phyloP scores from a whole-genome alignment of 2,797 vertebrate species.

The Harpagifer antarcticus region DNA sequence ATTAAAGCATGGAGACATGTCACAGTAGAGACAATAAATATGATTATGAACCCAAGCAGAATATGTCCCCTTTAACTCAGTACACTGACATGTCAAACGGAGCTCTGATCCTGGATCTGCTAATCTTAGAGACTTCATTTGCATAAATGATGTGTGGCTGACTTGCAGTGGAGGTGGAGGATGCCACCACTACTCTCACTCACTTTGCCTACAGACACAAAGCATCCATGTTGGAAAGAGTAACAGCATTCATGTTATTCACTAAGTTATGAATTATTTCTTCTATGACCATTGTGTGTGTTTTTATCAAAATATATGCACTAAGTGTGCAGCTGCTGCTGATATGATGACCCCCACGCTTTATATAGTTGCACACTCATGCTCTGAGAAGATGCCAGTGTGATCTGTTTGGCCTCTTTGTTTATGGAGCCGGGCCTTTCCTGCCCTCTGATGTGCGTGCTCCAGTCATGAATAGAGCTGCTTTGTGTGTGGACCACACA shows the following conservation, averaged over 20 bases:
- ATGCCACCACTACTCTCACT: background rate
- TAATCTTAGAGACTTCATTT: slow-evolving; percentile 22
- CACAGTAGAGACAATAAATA: too few relatives aligned
- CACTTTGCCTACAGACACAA: background rate
- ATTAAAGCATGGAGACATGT: too few relatives aligned
- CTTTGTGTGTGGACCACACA: slow-evolving; percentile 78
- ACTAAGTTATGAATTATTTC: background rate
- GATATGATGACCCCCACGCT: slow-evolving; percentile 19
- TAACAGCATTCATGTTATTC: background rate
- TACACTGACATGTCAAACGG: background rate
- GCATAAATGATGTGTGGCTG: background rate
- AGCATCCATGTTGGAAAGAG: background rate
- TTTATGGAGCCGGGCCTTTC: slow-evolving; percentile 69
- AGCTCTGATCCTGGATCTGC: background rate
- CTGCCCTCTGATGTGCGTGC: slow-evolving; percentile 76
- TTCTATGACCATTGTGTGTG: slow-evolving; percentile 19
- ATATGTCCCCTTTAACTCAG: too few relatives aligned
- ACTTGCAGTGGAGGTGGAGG: background rate
- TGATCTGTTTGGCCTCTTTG: slow-evolving; percentile 84
- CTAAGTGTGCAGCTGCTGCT: slow-evolving; percentile 33
- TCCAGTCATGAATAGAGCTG: slow-evolving; percentile 79
- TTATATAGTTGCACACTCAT: slow-evolving; percentile 4
- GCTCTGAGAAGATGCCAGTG: slow-evolving; percentile 60
- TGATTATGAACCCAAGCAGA: too few relatives aligned
- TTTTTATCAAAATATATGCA: background rate